Evolutionary conservation across 2,113 vertebrate genomes (phyloP).

Genomic region (Epinephelus lanceolatus): DNA sequence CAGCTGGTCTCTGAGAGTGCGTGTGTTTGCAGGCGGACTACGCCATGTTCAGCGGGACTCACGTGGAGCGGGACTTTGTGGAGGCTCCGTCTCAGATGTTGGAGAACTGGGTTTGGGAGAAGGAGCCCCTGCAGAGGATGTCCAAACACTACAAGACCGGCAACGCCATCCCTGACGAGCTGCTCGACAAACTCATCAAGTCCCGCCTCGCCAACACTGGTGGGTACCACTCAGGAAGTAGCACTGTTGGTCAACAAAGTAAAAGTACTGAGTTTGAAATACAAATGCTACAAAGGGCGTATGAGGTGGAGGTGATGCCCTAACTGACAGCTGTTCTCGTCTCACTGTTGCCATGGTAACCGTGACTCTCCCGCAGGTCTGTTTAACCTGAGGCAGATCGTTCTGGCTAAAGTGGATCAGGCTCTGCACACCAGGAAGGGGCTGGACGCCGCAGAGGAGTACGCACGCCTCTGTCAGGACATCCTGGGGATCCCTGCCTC

Average conservation of each 20-base stretch:
- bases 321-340: too few relatives aligned
- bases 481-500: conserved; percentile 93
- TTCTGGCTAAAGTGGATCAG: conserved; percentile 96
- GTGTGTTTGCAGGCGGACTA: conserved; percentile 88
- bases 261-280: background rate
- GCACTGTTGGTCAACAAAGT: too few relatives aligned
- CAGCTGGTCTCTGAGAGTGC: background rate
- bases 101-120: conserved; percentile 99
- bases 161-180: conserved; percentile 86
- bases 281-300: too few relatives aligned
- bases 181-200: conserved; percentile 93
- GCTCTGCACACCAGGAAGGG: conserved; percentile 89
- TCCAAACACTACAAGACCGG: conserved; percentile 91
- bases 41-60: conserved; percentile 97
- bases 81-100: conserved; percentile 98
- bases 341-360: background rate
- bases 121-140: conserved; percentile 93
- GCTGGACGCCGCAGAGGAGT: conserved; percentile 90
- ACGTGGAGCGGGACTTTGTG: conserved; percentile 97
- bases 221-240: conserved; percentile 49
- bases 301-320: too few relatives aligned
- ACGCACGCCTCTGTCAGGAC: conserved; percentile 88
- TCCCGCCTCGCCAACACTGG: conserved; percentile 97
- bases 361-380: conserved; percentile 84
- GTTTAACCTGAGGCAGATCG: conserved; percentile 96